Base-by-base conservation (phyloP, 2,797 vertebrate species). In the Sebastes hubbsi region DNA sequence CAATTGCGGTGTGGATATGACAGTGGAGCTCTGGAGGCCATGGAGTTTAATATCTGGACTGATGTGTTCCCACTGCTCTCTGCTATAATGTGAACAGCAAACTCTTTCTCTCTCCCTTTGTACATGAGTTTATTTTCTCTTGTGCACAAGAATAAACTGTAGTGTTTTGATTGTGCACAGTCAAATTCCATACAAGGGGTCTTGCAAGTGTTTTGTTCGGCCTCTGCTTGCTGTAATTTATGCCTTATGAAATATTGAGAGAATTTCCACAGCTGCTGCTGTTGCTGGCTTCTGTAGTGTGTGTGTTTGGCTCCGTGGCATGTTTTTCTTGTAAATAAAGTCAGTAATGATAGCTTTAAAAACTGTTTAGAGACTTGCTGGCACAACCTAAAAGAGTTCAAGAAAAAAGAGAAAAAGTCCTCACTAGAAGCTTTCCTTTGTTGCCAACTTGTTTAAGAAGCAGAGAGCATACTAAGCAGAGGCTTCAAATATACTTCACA, bases 371-470 rank as follows among this genome's bases (percentile, higher is more conserved):
- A 91, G 89, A 90, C 71, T 84, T 72, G 46, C 82, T 93, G 90
- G 93, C 91, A 82, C 81, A 82, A 72, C 76, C 84, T 87, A 67
- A 93, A 90, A 92, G 84, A 83, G 49, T 78, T 77, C 46, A 30
- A 70, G 64, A 72, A 78, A 87, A 81, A 81, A 60, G 10, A 75
- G 77, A 84, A 83, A 84, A 88, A 83, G 68, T 86, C 70, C 74
- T 80, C 75, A 79, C 78, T 89, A 87, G 85, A 81, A 83, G 81
- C 84, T 82, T 75, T 82, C 59, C 87, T 89, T 91, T 87, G 88
- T 92, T 93, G 91, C 88, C 88, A 92, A 89, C 84, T 91, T 90
- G 87, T 92, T 91, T 88, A 91, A 87, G 83, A 91, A 88, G 85
- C 82, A 84, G 74, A 75, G 73, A 87, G 83, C 88, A 84, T 77